Conservation (phyloP, 2,888 invertebrate genomes). For the Aphodius granarius region DNA sequence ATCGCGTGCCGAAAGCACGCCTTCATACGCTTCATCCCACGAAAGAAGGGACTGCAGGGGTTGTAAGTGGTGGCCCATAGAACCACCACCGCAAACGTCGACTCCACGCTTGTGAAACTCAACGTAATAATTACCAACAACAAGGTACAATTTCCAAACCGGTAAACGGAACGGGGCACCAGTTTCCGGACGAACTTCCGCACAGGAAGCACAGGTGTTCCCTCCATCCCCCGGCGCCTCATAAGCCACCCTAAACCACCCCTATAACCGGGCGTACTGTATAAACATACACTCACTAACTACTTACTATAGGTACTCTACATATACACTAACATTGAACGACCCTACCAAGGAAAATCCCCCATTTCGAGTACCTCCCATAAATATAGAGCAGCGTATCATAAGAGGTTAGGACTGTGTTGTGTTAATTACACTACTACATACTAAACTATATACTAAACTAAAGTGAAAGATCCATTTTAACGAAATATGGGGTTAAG, state of each 20-base stretch:
- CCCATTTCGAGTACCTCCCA: background rate
- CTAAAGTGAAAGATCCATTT: background rate
- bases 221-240: constrained; percentile 39
- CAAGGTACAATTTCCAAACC: constrained; percentile 36
- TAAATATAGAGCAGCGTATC: background rate
- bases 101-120: background rate
- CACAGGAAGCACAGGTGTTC: constrained; percentile 50
- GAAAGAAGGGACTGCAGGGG: background rate
- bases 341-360: background rate
- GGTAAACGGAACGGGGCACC: constrained; percentile 37
- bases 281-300: background rate
- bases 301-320: background rate
- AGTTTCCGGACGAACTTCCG: constrained; percentile 45
- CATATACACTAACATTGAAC: background rate
- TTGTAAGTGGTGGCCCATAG: background rate
- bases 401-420: background rate
- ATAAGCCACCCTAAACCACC: constrained; percentile 8
- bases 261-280: background rate
- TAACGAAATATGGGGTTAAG: background rate
- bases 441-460: background rate
- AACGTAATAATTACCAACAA: constrained; percentile 31
- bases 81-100: background rate
- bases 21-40: background rate
- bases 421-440: background rate
- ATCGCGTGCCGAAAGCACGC: background rate